Evolutionary conservation across 2,888 invertebrate genomes (phyloP), one percentile per base, ranked within the genome.

Genomic region (Heliothis peltigera): DNA sequence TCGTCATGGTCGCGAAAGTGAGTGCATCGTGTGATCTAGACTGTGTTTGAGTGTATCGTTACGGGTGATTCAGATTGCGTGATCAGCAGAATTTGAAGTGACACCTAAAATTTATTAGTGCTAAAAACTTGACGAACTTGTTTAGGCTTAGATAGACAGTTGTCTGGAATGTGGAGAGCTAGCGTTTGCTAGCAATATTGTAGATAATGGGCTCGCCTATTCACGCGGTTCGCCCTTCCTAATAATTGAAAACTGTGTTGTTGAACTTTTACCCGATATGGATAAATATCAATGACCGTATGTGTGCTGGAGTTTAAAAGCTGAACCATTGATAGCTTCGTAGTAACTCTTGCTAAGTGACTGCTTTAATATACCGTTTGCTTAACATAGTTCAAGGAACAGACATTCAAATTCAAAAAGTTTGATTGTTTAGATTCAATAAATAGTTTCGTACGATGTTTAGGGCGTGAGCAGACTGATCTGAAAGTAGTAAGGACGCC

Each of bases 401-500:
- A 43, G 2, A 19, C 7, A n/a, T n/a, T 32, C 2, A 39, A 44
- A 42, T 42, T 10, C 0, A 44, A 15, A n/a, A 4, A 17, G 8
- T 47, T 25, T 18, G 15, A 46, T 49, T 57, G 42, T 43, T 49
- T 51, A 43, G 28, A 49, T 43, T 12, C 47, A 51, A 51, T 10
- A 6, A 65, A 46, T 44, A 4, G 8, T 39, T 17, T 63, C 69
- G 57, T 76, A 80, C 77, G 61, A 79, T 32, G 47, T 51, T 74
- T 80, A 86, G 84, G 87, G 83, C 82, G 80, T 77, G 75, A 75
- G 65, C 75, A 77, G 70, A 81, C 80, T 82, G 76, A 82, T 87
- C 87, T 88, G 90, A 91, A 91, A 91, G 91, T 84, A 75, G 86
- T 92, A 91, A 91, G 92, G 92, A 89, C 89, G 86, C 86, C 90